Evolutionary conservation across 1,140 invertebrate genomes (phyloP), one percentile per base, ranked within the genome.

Genomic region (Psilanteris sp.): DNA sequence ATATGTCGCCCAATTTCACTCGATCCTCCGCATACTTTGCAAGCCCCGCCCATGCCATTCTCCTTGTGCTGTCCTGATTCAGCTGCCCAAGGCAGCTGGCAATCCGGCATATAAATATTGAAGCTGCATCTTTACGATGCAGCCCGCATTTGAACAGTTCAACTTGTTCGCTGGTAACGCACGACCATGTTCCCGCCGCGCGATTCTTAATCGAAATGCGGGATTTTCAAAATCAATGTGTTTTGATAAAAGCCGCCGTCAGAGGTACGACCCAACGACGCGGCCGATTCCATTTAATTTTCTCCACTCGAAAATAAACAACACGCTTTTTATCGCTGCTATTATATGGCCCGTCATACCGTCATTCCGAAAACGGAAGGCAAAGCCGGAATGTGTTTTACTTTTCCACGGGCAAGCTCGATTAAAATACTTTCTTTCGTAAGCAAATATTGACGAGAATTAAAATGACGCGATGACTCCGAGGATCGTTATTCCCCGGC

Each of bases 61-160:
- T 67, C 66, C 46, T 37, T 55, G 52, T 59, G 61, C 55, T 67
- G 55, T 48, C 29, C 50, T 54, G 62, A 46, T 59, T 62, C 57
- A 64, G 61, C 66, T 77, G 75, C 73, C 75, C 41, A 52, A 48
- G 78, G 81, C 83, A 80, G 66, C 76, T 80, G 80, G 78, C 80
- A 83, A 85, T 85, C 73, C 78, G 77, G 66, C 79, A 79, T 85
- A 83, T 85, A 80, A 83, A 85, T 84, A 83, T 82, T 82, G 82
- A 79, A 82, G 78, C 66, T 81, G 79, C 79, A 81, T 81, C 79
- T 81, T 75, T 31, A 26, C 77, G 80, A 79, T 79, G 78, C 71
- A 79, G 71, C 75, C 76, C 59, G 68, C 68, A 76, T 76, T 73
- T 55, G 67, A 70, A 59, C 74, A 43, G 46, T 72, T 62, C 67